phyloP scores from a whole-genome alignment of 2,888 invertebrate genomes.

The Chesias legatella region DNA sequence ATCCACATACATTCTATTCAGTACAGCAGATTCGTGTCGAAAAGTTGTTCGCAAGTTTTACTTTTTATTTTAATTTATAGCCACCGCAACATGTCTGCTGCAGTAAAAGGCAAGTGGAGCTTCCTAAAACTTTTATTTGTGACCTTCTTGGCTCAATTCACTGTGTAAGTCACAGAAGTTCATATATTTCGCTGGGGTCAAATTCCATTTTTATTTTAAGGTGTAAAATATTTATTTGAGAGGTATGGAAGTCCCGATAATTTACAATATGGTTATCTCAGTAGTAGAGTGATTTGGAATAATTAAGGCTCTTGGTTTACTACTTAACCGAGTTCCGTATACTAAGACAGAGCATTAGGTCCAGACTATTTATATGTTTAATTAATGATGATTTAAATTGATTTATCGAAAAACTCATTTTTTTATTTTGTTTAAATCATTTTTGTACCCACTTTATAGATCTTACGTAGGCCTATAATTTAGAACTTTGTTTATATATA shows the following conservation, averaged over 20 bases:
- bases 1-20: conserved; percentile 8
- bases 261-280: background rate
- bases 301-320: no score
- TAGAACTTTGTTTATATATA: no score
- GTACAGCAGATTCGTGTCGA: conserved; percentile 14
- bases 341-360: no score
- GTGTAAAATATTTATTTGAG: no score
- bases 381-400: no score
- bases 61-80: conserved; percentile 20
- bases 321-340: no score
- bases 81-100: conserved; percentile 53
- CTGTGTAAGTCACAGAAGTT: background rate
- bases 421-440: no score
- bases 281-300: no score
- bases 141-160: background rate
- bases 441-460: no score
- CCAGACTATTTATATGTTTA: no score
- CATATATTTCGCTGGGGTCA: conserved; percentile 34
- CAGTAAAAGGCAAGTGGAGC: conserved; percentile 63
- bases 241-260: background rate
- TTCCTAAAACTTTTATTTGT: background rate
- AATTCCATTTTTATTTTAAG: conserved; percentile 40
- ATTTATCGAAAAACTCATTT: no score
- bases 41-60: conserved; percentile 11
- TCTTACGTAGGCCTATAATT: no score